Evolutionary conservation across 2,797 vertebrate species (phyloP), one percentile per base, ranked within the genome.

Genomic region (Oryzias sinensis): DNA sequence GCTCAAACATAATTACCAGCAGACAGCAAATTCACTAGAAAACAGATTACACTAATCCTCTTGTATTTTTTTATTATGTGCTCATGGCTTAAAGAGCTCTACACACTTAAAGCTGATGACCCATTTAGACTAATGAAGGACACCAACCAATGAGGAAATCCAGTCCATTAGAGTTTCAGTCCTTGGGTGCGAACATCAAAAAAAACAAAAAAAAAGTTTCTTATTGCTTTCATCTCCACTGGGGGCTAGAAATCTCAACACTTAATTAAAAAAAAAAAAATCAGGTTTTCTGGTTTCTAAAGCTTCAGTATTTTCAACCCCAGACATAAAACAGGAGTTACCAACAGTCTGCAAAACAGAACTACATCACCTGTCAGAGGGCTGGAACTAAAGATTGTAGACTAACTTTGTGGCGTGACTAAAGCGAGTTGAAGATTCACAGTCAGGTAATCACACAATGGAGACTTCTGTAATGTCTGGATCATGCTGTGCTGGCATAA

Each of bases 401-500:
- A 76, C 68, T 76, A 82, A 85, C 70, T 71, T 24, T 64, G 48
- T 74, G 62, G 66, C 53, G 56, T 84, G 76, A 77, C 76, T 72
- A 70, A 65, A 65, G 51, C 65, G 24, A 60, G 52, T 5, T 11
- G 18, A 75, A 74, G 61, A 70, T 74, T 71, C 68, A 73, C 54
- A 72, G 57, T 76, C 59, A 29, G 49, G 40, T 63, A 72, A 74
- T 74, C 37, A 33, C 59, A 83, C 60, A 82, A 67, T 55, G 45
- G 69, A 58, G 56, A 53, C 17, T 66, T 82, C 79, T 80, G 62
- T 84, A 69, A 77, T 70, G 57, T 77, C 67, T 67, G 53, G 49
- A 69, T 53, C 65, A 53, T 0, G 17, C 72, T 49, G 60, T 52
- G 74, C 70, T 69, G 77, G 74, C 77, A 80, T 79, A 77, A 78